Percentiles rank a stretch among this genome's conserved stretches.
phyloP scores from a whole-genome alignment of 2,888 invertebrate genomes.

The Troilus luridus region DNA sequence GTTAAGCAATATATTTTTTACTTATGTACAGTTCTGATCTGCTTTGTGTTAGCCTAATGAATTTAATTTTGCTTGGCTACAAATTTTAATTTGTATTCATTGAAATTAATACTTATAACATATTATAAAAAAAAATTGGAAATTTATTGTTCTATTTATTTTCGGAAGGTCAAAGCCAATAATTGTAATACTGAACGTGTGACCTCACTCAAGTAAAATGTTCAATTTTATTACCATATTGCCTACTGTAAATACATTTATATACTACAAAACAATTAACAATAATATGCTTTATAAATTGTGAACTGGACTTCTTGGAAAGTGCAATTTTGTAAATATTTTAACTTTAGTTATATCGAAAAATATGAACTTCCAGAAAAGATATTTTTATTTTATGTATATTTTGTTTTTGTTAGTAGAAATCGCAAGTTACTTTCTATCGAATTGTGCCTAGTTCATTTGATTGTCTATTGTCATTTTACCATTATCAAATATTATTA shows the following conservation, averaged over 20 bases:
- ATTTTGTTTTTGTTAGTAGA: background rate
- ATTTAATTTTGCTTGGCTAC: background rate
- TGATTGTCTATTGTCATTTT: background rate
- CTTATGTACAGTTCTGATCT: constrained; percentile 1
- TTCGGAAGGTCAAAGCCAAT: no score
- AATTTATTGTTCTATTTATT: background rate
- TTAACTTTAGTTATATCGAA: background rate
- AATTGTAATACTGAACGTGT: no score
- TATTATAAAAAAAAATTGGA: background rate
- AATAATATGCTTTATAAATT: background rate
- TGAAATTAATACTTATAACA: background rate
- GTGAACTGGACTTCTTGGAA: background rate
- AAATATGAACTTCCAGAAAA: background rate
- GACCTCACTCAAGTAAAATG: no score
- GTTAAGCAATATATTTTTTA: background rate
- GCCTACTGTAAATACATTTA: background rate
- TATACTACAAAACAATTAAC: background rate
- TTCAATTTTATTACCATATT: background rate
- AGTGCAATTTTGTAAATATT: constrained; percentile 31
- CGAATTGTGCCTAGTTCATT: background rate
- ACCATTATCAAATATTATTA: background rate
- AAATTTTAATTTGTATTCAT: background rate
- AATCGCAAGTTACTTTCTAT: background rate
- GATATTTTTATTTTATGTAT: background rate
- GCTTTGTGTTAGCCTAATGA: background rate